phyloP scores from a whole-genome alignment of 2,888 invertebrate genomes.

The Plagodis dolabraria region DNA sequence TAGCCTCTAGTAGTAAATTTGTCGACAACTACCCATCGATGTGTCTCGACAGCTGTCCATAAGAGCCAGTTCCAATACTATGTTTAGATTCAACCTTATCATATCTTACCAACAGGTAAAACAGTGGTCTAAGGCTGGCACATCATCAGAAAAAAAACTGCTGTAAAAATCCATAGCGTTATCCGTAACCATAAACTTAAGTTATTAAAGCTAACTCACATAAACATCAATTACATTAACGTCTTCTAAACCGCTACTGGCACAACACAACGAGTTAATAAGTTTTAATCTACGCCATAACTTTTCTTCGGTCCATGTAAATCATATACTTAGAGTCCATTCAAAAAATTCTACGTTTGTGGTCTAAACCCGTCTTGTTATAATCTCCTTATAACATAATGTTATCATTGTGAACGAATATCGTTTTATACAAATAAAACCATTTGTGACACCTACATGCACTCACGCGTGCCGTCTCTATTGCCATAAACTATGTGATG shows the following conservation, averaged over 20 bases:
- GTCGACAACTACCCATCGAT: too few species aligned
- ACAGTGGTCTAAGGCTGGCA: too few species aligned
- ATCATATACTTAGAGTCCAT: slow-evolving; percentile 20
- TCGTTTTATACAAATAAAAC: slow-evolving; percentile 47
- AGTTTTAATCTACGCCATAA: slow-evolving; percentile 23
- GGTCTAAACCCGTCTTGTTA: slow-evolving; percentile 40
- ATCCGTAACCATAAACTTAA: too few species aligned
- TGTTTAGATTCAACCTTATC: too few species aligned
- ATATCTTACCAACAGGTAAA: too few species aligned
- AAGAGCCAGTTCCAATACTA: too few species aligned
- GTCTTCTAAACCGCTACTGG: slow-evolving; percentile 15
- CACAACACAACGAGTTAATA: slow-evolving; percentile 24
- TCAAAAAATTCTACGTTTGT: slow-evolving; percentile 42
- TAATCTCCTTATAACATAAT: slow-evolving; percentile 45
- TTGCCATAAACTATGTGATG: slow-evolving; percentile 38
- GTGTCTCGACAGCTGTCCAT: too few species aligned
- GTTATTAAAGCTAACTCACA: not conserved
- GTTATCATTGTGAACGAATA: slow-evolving; percentile 47
- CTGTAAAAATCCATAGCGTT: too few species aligned
- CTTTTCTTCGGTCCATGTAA: slow-evolving; percentile 21
- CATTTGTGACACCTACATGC: slow-evolving; percentile 50
- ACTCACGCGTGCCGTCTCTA: slow-evolving; percentile 35
- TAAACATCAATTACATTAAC: slow-evolving; percentile 20
- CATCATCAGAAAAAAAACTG: too few species aligned
- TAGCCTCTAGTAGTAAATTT: too few species aligned